Evolutionary conservation across 1,140 invertebrate genomes (phyloP).

Genomic region (Drosophila ironensis): DNA sequence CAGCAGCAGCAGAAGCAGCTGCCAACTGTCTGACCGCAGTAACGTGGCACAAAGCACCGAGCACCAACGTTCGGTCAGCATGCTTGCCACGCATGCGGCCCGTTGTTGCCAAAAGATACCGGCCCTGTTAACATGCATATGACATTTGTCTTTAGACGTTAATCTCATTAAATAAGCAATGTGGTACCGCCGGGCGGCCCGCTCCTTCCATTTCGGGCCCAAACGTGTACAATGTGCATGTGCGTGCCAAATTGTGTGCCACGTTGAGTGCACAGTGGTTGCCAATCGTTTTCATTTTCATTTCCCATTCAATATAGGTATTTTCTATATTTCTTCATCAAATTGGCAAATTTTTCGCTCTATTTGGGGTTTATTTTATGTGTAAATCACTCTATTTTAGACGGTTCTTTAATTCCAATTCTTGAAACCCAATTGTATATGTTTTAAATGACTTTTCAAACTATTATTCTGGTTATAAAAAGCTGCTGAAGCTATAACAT

Average conservation of each 20-base stretch:
- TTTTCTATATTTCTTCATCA: too few species aligned
- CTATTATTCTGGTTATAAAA: too few species aligned
- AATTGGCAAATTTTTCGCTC: too few species aligned
- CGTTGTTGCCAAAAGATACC: not conserved
- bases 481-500: too few species aligned
- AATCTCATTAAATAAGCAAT: constrained; percentile 82
- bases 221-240: constrained; percentile 2
- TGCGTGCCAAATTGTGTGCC: constrained; percentile 26
- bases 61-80: not conserved
- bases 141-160: constrained; percentile 81
- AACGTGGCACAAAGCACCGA: not conserved
- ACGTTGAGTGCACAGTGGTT: constrained; percentile 34
- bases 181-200: constrained; percentile 39
- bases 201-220: constrained; percentile 1
- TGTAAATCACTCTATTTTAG: too few species aligned
- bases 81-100: not conserved
- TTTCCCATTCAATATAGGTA: too few species aligned
- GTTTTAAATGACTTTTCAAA: too few species aligned
- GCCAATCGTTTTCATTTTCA: too few species aligned
- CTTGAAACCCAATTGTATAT: too few species aligned
- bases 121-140: constrained; percentile 73
- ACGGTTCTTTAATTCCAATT: too few species aligned
- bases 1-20: constrained; percentile 35
- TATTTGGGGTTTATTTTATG: too few species aligned
- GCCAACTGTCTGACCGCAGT: constrained; percentile 49